Evolutionary conservation across 2,888 invertebrate genomes (phyloP).

Genomic region (Venusia cambrica): DNA sequence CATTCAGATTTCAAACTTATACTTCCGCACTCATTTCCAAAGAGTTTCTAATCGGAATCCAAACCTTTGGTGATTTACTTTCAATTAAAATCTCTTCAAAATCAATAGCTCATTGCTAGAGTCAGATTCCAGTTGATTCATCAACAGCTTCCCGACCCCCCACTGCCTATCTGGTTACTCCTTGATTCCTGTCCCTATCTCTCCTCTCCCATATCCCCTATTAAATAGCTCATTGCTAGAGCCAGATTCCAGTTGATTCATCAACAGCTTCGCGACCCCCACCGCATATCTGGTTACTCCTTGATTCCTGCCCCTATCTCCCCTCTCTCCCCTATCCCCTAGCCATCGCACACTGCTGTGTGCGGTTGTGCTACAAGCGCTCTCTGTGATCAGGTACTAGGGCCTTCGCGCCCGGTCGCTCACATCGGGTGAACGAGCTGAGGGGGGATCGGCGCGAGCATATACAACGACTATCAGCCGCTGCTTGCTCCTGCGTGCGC

Average conservation of each 20-base stretch:
- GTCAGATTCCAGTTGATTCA: too few relatives aligned
- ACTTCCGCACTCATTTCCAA: too few relatives aligned
- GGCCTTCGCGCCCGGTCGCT: constrained; percentile 78
- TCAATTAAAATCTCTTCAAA: too few relatives aligned
- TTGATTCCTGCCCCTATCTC: constrained; percentile 3
- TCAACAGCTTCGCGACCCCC: too few relatives aligned
- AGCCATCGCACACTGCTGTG: constrained; percentile 42
- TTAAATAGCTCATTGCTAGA: too few relatives aligned
- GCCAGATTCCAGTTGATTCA: too few relatives aligned
- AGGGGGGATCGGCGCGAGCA: constrained; percentile 75
- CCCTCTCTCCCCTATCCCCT: constrained; percentile 11
- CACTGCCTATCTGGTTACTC: constrained; percentile 2
- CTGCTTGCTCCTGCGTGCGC: constrained; percentile 67
- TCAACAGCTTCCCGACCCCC: too few relatives aligned
- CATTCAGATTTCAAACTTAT: too few relatives aligned
- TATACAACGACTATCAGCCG: constrained; percentile 54
- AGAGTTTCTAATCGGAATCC: too few relatives aligned
- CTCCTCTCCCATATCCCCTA: constrained; percentile 13
- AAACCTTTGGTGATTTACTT: too few relatives aligned
- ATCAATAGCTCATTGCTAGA: too few relatives aligned
- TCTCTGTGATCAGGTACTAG: constrained; percentile 75
- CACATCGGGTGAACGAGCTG: constrained; percentile 68
- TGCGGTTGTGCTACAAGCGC: constrained; percentile 55
- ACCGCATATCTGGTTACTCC: constrained; percentile 3
- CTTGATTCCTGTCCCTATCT: constrained; percentile 3